These are phyloP conservation scores for Muscidifurax raptorellus DNA, from an alignment of 1,140 invertebrate species.

Conservation along the genomic window DNA sequence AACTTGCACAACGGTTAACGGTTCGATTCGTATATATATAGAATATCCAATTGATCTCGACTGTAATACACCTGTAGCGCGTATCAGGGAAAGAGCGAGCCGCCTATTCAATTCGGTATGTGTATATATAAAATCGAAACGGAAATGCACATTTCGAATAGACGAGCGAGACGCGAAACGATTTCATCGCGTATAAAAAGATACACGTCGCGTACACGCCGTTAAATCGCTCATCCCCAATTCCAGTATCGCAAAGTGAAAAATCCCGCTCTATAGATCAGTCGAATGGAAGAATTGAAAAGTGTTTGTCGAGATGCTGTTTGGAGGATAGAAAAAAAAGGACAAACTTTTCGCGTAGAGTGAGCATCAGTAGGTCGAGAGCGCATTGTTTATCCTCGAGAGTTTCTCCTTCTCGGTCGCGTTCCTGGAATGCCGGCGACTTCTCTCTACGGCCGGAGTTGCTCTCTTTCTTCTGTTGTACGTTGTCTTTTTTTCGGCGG, in stretches of 20 bases:
- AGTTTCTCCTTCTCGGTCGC: not conserved
- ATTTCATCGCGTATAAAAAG: no score
- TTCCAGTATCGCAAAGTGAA: not conserved
- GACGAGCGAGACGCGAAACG: not conserved
- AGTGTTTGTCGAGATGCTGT: not conserved
- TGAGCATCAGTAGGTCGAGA: not conserved
- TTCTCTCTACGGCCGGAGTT: not conserved
- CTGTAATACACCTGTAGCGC: not conserved
- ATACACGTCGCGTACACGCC: not conserved
- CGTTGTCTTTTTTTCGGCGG: not conserved
- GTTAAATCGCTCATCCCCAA: not conserved
- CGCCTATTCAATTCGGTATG: not conserved
- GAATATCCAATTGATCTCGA: not conserved
- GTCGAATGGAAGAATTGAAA: not conserved
- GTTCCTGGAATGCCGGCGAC: not conserved
- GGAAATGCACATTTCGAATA: not conserved
- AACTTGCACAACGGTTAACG: no score
- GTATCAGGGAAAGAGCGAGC: not conserved
- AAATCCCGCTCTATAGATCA: not conserved
- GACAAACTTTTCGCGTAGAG: not conserved
- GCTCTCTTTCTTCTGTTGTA: not conserved
- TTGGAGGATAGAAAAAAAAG: not conserved
- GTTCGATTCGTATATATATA: no score
- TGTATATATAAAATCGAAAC: not conserved
- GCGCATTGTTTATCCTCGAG: constrained; percentile 14